phyloP scores from a whole-genome alignment of 2,797 vertebrate species.

The Podarcis lilfordi region DNA sequence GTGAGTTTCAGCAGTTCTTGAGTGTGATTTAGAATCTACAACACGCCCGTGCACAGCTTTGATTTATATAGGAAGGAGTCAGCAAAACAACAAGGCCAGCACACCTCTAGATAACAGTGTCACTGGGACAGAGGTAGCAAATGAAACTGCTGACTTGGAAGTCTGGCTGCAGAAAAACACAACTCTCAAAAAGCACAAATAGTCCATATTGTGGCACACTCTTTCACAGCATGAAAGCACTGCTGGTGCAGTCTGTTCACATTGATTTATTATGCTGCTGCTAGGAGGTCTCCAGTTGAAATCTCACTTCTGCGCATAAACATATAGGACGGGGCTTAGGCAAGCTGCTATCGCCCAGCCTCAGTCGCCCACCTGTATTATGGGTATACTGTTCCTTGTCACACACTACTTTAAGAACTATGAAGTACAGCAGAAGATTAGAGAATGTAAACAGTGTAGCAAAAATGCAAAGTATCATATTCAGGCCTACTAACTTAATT shows the following conservation, averaged over 20 bases:
- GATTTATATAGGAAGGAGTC: not conserved
- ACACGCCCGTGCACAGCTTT: fast-evolving
- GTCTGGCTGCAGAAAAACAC: not conserved
- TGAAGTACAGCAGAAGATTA: not conserved
- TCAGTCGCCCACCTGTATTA: not conserved
- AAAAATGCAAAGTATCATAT: not conserved
- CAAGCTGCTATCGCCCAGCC: not conserved
- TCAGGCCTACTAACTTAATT: not conserved
- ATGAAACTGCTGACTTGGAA: not conserved
- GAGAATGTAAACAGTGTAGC: not conserved
- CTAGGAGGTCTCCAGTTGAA: not conserved
- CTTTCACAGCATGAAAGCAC: not conserved
- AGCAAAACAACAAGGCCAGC: not conserved
- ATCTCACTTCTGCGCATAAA: not conserved
- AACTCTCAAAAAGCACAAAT: not conserved
- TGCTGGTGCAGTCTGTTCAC: not conserved
- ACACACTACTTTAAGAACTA: not conserved
- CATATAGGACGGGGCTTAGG: not conserved
- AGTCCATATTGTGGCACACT: too few species aligned
- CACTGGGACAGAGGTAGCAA: not conserved
- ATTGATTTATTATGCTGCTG: not conserved
- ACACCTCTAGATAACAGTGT: not conserved
- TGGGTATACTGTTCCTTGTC: not conserved
- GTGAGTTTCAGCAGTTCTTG: slow-evolving; percentile 13
- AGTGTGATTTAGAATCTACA: not conserved